These are phyloP conservation scores for Cephus sareptanus DNA, from an alignment of 2,888 invertebrate species.

Conservation along the genomic window DNA sequence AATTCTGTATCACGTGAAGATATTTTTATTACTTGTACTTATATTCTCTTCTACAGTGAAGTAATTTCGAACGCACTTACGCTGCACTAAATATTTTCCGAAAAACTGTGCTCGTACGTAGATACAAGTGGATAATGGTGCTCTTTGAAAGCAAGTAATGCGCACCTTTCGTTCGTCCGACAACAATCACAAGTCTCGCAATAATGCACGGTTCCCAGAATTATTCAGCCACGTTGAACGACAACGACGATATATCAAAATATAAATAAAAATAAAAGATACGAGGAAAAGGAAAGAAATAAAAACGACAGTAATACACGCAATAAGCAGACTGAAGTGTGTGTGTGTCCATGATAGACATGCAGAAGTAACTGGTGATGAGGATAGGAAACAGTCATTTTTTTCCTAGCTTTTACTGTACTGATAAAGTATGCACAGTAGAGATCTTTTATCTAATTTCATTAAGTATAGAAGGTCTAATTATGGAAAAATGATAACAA, in stretches of 20 bases:
- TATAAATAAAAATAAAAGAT: not conserved
- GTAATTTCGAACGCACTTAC: not conserved
- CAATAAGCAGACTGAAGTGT: no score
- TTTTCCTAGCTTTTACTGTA: not conserved
- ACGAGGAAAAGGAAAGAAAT: no score
- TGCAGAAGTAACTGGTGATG: not conserved
- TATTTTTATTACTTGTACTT: not conserved
- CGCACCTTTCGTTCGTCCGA: not conserved
- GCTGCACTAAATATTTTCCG: not conserved
- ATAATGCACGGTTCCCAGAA: not conserved
- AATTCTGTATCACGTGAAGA: not conserved
- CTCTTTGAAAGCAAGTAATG: not conserved
- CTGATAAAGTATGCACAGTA: not conserved
- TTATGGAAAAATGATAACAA: not conserved
- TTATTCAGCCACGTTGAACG: not conserved
- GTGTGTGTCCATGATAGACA: no score
- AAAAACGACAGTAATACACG: not conserved
- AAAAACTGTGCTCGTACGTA: not conserved
- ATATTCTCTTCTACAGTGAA: not conserved
- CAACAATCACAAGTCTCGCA: not conserved
- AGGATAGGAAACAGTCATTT: not conserved
- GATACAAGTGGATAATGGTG: not conserved
- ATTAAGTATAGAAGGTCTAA: not conserved
- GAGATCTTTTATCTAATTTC: not conserved
- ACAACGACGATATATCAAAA: not conserved